phyloP scores from a whole-genome alignment of 2,888 invertebrate genomes.

The Leptinotarsa tumamoca region DNA sequence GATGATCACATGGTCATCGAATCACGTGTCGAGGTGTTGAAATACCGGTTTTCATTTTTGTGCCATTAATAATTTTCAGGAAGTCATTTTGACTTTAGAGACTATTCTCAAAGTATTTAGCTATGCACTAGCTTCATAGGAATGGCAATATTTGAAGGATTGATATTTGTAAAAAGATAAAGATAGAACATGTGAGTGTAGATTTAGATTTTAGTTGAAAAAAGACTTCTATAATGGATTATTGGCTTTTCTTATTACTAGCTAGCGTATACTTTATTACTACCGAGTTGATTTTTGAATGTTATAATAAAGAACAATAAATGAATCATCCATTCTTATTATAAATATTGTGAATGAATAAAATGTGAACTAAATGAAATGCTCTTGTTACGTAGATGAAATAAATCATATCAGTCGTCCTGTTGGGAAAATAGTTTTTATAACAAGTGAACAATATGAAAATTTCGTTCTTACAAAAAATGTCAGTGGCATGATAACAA shows the following conservation, averaged over 20 bases:
- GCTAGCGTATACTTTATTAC: slow-evolving; percentile 53
- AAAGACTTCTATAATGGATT: slow-evolving; percentile 34
- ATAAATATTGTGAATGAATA: slow-evolving; percentile 63
- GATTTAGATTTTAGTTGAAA: slow-evolving; percentile 42
- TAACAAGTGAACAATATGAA: neutral
- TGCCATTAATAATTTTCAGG: neutral
- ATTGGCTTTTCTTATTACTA: slow-evolving; percentile 55
- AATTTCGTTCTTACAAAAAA: neutral
- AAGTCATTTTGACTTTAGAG: neutral
- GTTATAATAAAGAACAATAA: slow-evolving; percentile 63
- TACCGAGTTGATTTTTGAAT: slow-evolving; percentile 61
- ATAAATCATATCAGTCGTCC: slow-evolving; percentile 75
- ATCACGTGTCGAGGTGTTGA: no score
- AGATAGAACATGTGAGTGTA: slow-evolving; percentile 16
- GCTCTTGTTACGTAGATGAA: slow-evolving; percentile 67
- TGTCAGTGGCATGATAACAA: neutral
- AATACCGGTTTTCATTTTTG: no score
- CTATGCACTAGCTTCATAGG: slow-evolving; percentile 53
- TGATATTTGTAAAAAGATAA: slow-evolving; percentile 32
- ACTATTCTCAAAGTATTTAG: slow-evolving; percentile 16
- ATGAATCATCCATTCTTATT: slow-evolving; percentile 52
- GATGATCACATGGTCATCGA: no score
- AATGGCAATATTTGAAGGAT: slow-evolving; percentile 48
- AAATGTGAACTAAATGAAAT: slow-evolving; percentile 59
- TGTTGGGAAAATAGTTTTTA: slow-evolving; percentile 61